Conservation (phyloP, 2,113 vertebrate species). For the Sorex fumeus region DNA sequence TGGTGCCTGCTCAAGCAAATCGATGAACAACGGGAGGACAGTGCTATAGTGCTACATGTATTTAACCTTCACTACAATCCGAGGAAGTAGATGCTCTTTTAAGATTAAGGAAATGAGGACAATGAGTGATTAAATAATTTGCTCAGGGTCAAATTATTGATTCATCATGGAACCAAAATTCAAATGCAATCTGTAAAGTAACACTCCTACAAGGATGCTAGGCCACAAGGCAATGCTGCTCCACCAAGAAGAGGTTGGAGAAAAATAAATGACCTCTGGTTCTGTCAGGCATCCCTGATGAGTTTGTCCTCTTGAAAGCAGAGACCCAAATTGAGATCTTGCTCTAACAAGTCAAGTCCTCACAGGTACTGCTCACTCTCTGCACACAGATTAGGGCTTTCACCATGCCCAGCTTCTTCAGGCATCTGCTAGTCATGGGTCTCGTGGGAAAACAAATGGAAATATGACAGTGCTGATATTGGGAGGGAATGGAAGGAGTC, state of each 20-base stretch:
- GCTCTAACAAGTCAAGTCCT: neutral
- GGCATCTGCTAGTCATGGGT: conserved; percentile 41
- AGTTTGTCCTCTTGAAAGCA: neutral
- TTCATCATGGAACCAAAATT: neutral
- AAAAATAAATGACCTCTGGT: neutral
- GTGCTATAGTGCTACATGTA: too few species aligned
- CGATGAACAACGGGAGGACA: too few species aligned
- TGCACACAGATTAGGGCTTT: neutral
- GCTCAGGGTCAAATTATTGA: neutral
- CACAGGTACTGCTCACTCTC: neutral
- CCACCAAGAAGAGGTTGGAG: neutral
- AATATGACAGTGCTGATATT: conserved; percentile 55
- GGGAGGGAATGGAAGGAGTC: conserved; percentile 29
- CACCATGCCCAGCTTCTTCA: neutral
- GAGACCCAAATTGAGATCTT: neutral
- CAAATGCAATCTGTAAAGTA: neutral
- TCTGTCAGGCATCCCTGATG: neutral
- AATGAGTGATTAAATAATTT: neutral
- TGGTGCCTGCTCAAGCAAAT: too few species aligned
- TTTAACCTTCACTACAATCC: conserved; percentile 7
- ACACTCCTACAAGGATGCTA: neutral
- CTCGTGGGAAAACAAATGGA: conserved; percentile 49
- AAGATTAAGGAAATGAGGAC: neutral
- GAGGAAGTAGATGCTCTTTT: neutral
- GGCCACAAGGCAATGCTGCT: neutral